Evolutionary conservation across 2,113 vertebrate genomes (phyloP).

Genomic region (Chionis minor): DNA sequence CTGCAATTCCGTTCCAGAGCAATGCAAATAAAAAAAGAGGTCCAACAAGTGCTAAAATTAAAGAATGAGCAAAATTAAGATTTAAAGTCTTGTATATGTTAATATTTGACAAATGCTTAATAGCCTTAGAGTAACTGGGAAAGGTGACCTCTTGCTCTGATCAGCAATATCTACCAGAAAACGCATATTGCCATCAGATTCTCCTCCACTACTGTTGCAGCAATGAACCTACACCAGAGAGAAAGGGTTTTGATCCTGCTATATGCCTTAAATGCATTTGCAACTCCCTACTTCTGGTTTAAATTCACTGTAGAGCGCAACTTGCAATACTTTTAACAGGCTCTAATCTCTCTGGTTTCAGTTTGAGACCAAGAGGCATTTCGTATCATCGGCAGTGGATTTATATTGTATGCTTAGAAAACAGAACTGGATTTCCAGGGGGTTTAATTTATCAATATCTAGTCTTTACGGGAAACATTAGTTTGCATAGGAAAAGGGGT

Average conservation of each 20-base stretch:
- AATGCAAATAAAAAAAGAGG: background rate
- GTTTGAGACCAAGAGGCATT: slow-evolving; percentile 51
- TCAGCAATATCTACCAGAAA: background rate
- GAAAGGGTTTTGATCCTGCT: background rate
- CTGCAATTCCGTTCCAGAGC: background rate
- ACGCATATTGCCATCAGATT: background rate
- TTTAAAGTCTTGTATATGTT: background rate
- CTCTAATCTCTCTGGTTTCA: slow-evolving; percentile 57
- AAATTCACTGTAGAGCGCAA: slow-evolving; percentile 19
- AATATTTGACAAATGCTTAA: background rate
- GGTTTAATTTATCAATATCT: slow-evolving; percentile 47
- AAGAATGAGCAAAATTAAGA: background rate
- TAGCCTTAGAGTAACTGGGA: background rate
- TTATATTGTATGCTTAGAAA: slow-evolving; percentile 35
- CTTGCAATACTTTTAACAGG: slow-evolving; percentile 14
- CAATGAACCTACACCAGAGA: background rate
- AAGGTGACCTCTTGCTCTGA: background rate
- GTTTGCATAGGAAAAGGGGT: slow-evolving; percentile 70
- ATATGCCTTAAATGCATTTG: background rate
- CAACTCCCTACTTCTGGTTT: background rate
- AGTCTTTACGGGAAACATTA: slow-evolving; percentile 44
- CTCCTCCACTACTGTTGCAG: background rate
- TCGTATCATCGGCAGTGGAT: slow-evolving; percentile 18
- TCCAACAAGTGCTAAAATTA: background rate
- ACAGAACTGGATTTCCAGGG: slow-evolving; percentile 40